Evolutionary conservation across 2,888 invertebrate species (phyloP), one percentile per base, ranked within the genome.

Genomic region (Agriotes lineatus): DNA sequence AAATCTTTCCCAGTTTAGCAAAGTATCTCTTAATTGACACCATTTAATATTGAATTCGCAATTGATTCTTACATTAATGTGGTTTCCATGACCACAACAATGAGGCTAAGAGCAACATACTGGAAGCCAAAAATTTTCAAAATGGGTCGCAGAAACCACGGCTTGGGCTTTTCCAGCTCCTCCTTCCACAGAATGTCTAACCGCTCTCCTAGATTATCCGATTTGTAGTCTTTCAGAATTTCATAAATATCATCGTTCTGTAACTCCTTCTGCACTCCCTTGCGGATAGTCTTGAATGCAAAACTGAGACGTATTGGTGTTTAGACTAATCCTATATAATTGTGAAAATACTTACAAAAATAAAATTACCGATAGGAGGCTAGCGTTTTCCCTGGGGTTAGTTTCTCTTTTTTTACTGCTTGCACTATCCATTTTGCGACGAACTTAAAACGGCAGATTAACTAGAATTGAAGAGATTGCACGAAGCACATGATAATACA

Each of bases 361-460:
- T 68, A 87, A 87, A 76, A 89, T 82, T 72, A 88, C 86, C 3
- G 91, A 91, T 22, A 92, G 74, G n/a, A 85, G 74, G 80, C 88
- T 90, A 1, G 91, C 90, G 5, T 77, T 87, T 76, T 89, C 87
- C 69, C 88, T 85, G 2, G 91, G 92, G 83, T 91, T 90, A 74
- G 84, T 81, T 76, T 87, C 81, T 74, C 86, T 80, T 69, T 85
- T 56, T 20, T 61, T 57, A 6, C 57, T 30, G 1, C 2, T 5
- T 50, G 22, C 30, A 16, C 4, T 7, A 14, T 50, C 25, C 50
- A 50, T 50, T 25, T 16, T 25, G 12, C 2, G 14, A 37, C n/a
- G 1, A 10, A 33, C 9, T 33, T 1, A 37, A 12, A 1, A 12
- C 12, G n/a, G n/a, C 14, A 12, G 2, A n/a, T 1, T 12, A 37